These are phyloP conservation scores for Ridgeia piscesae DNA, from an alignment of 1,140 invertebrate genomes.

Conservation along the genomic window DNA sequence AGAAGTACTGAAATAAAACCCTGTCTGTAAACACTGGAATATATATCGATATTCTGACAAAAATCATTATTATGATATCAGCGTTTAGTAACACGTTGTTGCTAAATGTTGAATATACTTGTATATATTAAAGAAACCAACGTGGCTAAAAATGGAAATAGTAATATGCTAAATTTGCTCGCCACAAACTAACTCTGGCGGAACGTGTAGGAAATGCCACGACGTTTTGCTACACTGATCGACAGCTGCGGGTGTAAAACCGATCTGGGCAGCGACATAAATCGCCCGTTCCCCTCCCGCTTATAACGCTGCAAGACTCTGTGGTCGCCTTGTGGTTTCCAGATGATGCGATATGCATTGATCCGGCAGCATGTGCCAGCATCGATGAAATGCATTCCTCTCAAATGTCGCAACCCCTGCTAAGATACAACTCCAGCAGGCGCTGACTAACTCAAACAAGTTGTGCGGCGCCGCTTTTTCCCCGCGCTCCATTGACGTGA, in stretches of 20 bases:
- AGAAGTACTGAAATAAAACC: background rate
- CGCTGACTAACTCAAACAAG: background rate
- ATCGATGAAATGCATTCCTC: background rate
- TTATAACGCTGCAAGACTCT: background rate
- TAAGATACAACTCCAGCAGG: background rate
- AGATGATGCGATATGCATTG: slow-evolving; percentile 1
- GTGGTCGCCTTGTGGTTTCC: background rate
- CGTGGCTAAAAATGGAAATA: background rate
- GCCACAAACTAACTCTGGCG: background rate
- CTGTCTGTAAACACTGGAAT: background rate
- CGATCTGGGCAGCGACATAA: background rate
- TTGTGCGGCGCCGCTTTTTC: background rate
- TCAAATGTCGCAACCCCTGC: background rate
- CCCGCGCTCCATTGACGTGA: background rate
- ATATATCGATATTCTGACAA: background rate
- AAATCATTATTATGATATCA: background rate
- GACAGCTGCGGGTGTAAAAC: background rate
- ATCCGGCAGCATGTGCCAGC: background rate
- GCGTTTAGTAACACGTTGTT: background rate
- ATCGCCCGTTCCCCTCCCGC: background rate
- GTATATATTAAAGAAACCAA: background rate
- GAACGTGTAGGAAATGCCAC: background rate
- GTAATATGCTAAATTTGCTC: background rate
- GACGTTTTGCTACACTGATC: background rate
- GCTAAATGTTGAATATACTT: background rate